These are phyloP conservation scores for Notodonta dromedarius DNA, from an alignment of 2,888 invertebrate species.

Conservation along the genomic window DNA sequence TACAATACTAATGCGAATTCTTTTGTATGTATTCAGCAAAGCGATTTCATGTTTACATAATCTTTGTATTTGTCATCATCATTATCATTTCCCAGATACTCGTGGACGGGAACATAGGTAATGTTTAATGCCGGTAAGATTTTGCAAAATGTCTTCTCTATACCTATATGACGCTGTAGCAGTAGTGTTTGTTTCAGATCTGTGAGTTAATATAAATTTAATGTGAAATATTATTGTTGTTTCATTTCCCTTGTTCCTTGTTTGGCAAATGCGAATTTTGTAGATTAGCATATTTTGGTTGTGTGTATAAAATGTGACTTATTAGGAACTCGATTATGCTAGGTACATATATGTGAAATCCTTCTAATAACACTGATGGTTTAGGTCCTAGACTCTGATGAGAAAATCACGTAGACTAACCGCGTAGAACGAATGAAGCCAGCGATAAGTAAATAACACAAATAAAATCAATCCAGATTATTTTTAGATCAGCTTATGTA, in stretches of 20 bases:
- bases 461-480: no score
- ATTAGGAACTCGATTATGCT: background rate
- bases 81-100: slow-evolving; percentile 24
- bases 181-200: slow-evolving; percentile 72
- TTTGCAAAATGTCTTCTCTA: slow-evolving; percentile 26
- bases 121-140: slow-evolving; percentile 18
- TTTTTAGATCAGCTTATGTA: no score
- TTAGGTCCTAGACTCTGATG: no score
- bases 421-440: no score
- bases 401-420: no score
- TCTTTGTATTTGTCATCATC: slow-evolving; percentile 35
- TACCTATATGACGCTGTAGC: slow-evolving; percentile 49
- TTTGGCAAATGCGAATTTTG: slow-evolving; percentile 54
- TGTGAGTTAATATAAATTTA: slow-evolving; percentile 82
- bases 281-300: slow-evolving; percentile 2
- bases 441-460: no score
- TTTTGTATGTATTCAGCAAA: slow-evolving; percentile 45
- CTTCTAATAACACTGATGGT: no score
- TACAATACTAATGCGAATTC: slow-evolving; percentile 46
- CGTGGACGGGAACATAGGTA: slow-evolving; percentile 30
- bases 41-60: slow-evolving; percentile 44
- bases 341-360: no score
- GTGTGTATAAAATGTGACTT: background rate
- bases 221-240: slow-evolving; percentile 77
- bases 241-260: slow-evolving; percentile 63